Base-by-base conservation (phyloP, 2,797 vertebrate species). In the Cyclura pinguis region DNA sequence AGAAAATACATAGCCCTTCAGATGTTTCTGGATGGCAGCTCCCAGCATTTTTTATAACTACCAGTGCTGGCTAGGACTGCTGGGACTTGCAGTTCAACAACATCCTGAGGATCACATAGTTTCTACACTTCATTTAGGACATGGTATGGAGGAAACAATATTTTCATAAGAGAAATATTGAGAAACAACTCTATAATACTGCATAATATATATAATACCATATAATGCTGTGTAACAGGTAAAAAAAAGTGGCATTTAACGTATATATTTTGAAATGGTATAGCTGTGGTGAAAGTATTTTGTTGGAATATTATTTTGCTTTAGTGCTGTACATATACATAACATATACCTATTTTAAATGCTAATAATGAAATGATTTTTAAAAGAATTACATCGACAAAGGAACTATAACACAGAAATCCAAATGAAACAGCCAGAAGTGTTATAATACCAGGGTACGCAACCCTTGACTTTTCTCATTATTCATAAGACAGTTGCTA, bases 401-500 rank as follows among this genome's bases (percentile, higher is more conserved):
- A 57, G 59, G 4, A 77, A 42, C 14, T 64, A 67, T 35, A 84
- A 42, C 55, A 42, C 57, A 84, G 80, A 84, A 87, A 69, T 62
- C 80, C 72, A 77, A 87, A 72, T 74, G 35, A 77, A 83, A 83
- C 50, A 59, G 87, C 47, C 80, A 89, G 55, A 84, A 89, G 88
- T 64, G 42, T 89, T 89, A 27, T 84, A 77, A 89, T 89, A 77
- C 81, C 57, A 84, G 80, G 81, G 80, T 87, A 91, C 1, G 29
- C 1, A 52, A 87, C 80, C 80, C 85, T 87, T 78, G 86, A 73
- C 74, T 91, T 84, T 87, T 76, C 86, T 78, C 81, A 84, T 80
- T 91, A 91, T 88, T 87, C 86, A 84, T 84, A 88, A 84, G 80
- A 84, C 73, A 88, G 90, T 88, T 88, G 90, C 90, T 91, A 88